Percentiles rank a stretch among this genome's conserved stretches.
These are phyloP conservation scores for Dermolepida albohirtum DNA, from an alignment of 2,888 invertebrate genomes.

Conservation along the genomic window DNA sequence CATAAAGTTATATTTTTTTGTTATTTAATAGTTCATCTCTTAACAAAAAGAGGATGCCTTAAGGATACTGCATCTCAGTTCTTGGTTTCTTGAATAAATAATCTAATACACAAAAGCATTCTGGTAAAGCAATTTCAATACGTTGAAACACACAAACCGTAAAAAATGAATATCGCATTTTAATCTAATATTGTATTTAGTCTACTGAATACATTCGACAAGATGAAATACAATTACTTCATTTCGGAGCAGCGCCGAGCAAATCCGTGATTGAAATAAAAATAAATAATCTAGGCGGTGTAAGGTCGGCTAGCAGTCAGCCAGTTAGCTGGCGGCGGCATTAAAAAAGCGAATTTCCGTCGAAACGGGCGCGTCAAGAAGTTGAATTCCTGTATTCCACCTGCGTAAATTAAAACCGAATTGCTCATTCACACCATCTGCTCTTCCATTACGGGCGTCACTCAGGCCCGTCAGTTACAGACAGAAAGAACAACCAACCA, in stretches of 20 bases:
- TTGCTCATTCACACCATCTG: constrained; percentile 66
- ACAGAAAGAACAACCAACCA: constrained; percentile 65
- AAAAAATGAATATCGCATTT: too few species aligned
- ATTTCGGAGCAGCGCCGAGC: not conserved
- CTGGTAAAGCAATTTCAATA: too few species aligned
- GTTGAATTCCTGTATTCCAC: constrained; percentile 52
- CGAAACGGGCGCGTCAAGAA: constrained; percentile 33
- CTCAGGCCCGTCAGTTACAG: constrained; percentile 62
- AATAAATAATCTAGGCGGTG: constrained; percentile 39
- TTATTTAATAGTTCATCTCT: too few species aligned
- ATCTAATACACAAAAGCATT: too few species aligned
- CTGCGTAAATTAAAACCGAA: constrained; percentile 66
- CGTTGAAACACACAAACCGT: too few species aligned
- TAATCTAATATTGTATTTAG: too few species aligned
- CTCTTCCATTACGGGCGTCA: constrained; percentile 64
- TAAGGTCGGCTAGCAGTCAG: constrained; percentile 1
- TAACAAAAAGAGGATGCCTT: too few species aligned
- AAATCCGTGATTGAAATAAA: constrained; percentile 40
- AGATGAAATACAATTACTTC: too few species aligned
- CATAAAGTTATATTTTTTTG: too few species aligned
- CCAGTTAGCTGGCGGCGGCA: constrained; percentile 5
- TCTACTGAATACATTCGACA: not conserved
- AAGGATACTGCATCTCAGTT: too few species aligned
- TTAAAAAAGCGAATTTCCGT: constrained; percentile 44
- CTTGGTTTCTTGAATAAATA: too few species aligned